Conservation (phyloP, 2,113 vertebrate species). For the Reinhardtius hippoglossoides region DNA sequence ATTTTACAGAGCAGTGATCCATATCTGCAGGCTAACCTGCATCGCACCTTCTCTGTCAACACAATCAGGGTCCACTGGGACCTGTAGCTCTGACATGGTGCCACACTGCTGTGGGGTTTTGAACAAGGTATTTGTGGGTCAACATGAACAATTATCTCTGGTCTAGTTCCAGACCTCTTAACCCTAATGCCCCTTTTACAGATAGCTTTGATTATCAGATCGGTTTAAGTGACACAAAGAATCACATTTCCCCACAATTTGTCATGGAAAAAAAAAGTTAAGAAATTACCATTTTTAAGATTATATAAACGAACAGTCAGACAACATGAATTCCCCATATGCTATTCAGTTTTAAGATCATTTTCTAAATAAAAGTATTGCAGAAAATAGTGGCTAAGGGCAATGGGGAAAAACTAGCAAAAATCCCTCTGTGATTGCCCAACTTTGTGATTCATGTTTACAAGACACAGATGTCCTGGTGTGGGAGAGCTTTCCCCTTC, state of each 20-base stretch:
- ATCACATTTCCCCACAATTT: too few relatives aligned
- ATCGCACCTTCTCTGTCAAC: slow-evolving; percentile 50
- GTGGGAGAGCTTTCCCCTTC: slow-evolving; percentile 51
- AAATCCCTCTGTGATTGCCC: slow-evolving; percentile 52
- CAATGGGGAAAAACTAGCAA: slow-evolving; percentile 1
- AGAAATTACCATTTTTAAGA: not conserved
- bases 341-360: not conserved
- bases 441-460: slow-evolving; percentile 55
- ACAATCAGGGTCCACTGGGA: slow-evolving; percentile 53
- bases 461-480: slow-evolving; percentile 62
- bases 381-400: not conserved
- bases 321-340: not conserved
- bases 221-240: not conserved
- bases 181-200: not conserved
- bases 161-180: not conserved
- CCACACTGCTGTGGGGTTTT: slow-evolving; percentile 14
- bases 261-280: not conserved
- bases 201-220: not conserved
- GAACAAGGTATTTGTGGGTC: slow-evolving; percentile 23
- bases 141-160: slow-evolving; percentile 19
- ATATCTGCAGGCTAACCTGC: slow-evolving; percentile 50
- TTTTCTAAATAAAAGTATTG: not conserved
- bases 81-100: slow-evolving; percentile 44
- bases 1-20: slow-evolving; percentile 43
- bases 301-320: not conserved